Conservation (phyloP, 64 coral and sea anemone genomes). For the Platygyra sinensis region DNA sequence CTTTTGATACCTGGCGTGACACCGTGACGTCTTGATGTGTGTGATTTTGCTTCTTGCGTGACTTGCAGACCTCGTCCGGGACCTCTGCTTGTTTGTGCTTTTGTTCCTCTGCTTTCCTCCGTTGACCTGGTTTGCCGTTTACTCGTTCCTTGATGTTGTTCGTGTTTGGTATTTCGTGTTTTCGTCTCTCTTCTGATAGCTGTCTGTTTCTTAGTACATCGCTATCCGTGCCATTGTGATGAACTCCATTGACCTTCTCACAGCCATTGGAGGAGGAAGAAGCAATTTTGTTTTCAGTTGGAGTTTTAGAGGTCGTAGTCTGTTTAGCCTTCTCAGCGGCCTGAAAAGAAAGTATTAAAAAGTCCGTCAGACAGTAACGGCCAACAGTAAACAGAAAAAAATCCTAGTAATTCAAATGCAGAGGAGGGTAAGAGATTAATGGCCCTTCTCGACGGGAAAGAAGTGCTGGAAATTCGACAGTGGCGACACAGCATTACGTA, state of each 20-base stretch:
- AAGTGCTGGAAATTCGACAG: too few species aligned
- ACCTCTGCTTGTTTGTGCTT: neutral
- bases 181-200: neutral
- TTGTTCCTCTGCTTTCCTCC: neutral
- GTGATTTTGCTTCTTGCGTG: conserved; percentile 34
- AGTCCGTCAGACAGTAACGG: neutral
- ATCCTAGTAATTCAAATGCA: too few species aligned
- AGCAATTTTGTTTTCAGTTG: neutral
- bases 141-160: neutral
- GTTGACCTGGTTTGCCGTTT: neutral
- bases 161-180: neutral
- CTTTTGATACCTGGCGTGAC: conserved; percentile 16
- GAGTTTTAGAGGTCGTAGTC: neutral
- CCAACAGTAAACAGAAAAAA: neutral
- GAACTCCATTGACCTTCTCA: conserved; percentile 12
- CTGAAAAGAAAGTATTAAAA: neutral
- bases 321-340: conserved; percentile 42
- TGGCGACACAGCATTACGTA: too few species aligned
- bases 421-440: too few species aligned
- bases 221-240: neutral
- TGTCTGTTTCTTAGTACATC: neutral
- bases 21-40: conserved; percentile 1
- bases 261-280: neutral
- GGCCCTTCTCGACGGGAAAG: too few species aligned
- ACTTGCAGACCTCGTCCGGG: neutral